Percentiles rank a stretch among this genome's conserved stretches.
phyloP scores from a whole-genome alignment of 2,888 invertebrate species.

The Heliconius erato region DNA sequence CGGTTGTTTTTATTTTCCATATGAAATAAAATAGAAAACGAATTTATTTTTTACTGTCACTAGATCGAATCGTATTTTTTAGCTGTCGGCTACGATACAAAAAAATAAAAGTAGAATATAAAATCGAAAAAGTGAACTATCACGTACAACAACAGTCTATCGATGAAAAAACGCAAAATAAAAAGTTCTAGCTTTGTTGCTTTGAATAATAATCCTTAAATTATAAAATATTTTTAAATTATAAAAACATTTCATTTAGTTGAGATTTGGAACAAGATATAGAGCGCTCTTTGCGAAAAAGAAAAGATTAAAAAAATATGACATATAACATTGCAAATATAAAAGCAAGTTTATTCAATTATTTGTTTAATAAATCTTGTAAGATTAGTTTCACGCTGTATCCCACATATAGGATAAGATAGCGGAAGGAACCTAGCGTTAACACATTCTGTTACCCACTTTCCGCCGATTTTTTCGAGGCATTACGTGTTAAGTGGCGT shows the following conservation, averaged over 20 bases:
- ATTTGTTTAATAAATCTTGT: no score
- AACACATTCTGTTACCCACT: background rate
- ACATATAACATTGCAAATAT: no score
- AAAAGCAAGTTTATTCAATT: no score
- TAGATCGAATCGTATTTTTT: background rate
- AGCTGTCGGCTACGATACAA: slow-evolving; percentile 3
- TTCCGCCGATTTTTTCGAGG: background rate
- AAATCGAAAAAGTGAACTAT: slow-evolving; percentile 9
- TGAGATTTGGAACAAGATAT: no score
- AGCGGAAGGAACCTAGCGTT: background rate
- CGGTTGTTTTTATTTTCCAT: background rate
- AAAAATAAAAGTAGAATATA: slow-evolving; percentile 19
- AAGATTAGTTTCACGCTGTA: background rate
- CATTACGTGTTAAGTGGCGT: background rate
- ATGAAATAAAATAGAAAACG: slow-evolving; percentile 10
- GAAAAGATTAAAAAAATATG: no score
- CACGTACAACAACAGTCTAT: background rate
- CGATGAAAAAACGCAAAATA: background rate
- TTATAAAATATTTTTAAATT: no score
- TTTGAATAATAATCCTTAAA: no score
- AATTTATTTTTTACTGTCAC: slow-evolving; percentile 10
- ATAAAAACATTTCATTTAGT: no score
- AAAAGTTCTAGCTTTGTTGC: background rate
- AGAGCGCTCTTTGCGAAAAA: no score
- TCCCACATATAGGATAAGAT: background rate